Evolutionary conservation across 2,113 vertebrate species (phyloP).

Genomic region (Pelobates fuscus): DNA sequence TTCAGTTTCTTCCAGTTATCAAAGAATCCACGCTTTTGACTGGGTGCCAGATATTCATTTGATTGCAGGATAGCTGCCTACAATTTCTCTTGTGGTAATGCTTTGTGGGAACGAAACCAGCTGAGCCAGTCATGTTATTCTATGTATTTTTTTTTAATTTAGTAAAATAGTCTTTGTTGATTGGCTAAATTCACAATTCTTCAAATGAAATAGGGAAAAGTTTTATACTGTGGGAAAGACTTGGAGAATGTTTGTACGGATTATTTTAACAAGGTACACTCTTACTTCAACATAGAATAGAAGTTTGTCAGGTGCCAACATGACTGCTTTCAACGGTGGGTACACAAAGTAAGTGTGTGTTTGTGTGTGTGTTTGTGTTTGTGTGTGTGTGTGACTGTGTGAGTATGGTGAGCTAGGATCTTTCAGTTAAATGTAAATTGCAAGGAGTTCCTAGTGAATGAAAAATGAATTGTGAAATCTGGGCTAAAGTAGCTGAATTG

Average conservation of each 20-base stretch:
- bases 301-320: not conserved
- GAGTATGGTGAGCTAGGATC: no score
- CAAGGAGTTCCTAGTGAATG: no score
- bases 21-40: conserved; percentile 38
- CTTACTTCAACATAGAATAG: no score
- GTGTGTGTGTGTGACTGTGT: not conserved
- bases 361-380: not conserved
- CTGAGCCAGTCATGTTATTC: conserved; percentile 24
- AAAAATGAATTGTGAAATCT: no score
- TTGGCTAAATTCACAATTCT: conserved; percentile 4
- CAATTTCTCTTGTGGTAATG: conserved; percentile 24
- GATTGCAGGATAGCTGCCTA: conserved; percentile 19
- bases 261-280: not conserved
- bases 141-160: conserved; percentile 13
- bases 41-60: conserved; percentile 35
- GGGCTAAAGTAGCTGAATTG: no score
- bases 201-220: conserved; percentile 8
- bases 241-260: not conserved
- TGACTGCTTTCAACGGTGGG: not conserved
- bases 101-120: conserved; percentile 36
- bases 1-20: conserved; percentile 30
- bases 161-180: conserved; percentile 11
- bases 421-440: no score
- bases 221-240: conserved; percentile 12
- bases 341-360: not conserved